Evolutionary conservation across 1,140 invertebrate species (phyloP).

Genomic region (Achroia grisella): DNA sequence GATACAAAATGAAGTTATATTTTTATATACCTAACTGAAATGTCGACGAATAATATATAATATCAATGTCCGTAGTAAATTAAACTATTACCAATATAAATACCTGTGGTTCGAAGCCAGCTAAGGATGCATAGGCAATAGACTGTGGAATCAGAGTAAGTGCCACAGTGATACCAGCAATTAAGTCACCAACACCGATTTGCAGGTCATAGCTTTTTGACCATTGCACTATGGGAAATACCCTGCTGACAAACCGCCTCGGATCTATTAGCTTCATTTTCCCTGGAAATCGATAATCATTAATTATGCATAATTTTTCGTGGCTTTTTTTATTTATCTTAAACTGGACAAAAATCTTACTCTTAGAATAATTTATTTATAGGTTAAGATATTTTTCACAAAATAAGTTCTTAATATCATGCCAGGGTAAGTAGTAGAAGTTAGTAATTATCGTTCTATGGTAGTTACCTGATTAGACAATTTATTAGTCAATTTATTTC

Average conservation of each 20-base stretch:
- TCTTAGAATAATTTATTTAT: too few relatives aligned
- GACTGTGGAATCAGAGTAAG: conserved; percentile 86
- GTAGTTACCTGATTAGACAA: too few relatives aligned
- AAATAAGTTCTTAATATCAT: too few relatives aligned
- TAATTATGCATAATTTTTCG: background rate
- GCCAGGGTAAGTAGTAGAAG: too few relatives aligned
- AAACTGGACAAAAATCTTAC: too few relatives aligned
- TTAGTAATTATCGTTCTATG: too few relatives aligned
- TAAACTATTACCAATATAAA: background rate
- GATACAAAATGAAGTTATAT: too few relatives aligned
- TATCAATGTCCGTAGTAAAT: too few relatives aligned
- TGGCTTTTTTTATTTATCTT: too few relatives aligned
- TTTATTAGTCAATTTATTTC: too few relatives aligned
- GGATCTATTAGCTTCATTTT: conserved; percentile 37
- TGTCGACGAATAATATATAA: background rate
- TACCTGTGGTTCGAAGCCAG: conserved; percentile 82
- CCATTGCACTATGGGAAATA: conserved; percentile 61
- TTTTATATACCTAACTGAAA: background rate
- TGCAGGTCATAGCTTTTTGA: conserved; percentile 74
- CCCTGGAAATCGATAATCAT: background rate
- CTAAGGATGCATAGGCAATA: conserved; percentile 85
- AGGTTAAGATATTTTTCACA: too few relatives aligned
- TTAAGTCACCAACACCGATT: conserved; percentile 80
- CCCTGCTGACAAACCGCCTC: conserved; percentile 23
- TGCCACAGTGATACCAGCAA: conserved; percentile 90